Conservation (phyloP, 2,113 vertebrate species). For the Pedionomus torquatus region DNA sequence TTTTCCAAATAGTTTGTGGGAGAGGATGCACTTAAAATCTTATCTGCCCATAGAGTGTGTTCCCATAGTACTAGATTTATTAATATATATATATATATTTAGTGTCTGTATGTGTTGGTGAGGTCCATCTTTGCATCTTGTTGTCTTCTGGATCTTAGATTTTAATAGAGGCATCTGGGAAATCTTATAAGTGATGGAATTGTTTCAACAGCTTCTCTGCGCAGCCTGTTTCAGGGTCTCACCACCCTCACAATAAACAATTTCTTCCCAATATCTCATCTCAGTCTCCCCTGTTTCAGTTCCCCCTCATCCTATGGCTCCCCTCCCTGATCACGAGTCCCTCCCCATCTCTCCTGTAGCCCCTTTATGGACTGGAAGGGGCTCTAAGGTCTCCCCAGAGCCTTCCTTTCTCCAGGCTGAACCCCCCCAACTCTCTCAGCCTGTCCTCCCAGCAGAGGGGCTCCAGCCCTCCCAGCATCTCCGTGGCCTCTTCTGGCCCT, state of each 20-base stretch:
- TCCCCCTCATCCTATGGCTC: not conserved
- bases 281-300: not conserved
- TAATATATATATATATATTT: not conserved
- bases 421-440: not conserved
- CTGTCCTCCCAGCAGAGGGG: not conserved
- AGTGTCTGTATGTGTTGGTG: not conserved
- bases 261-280: not conserved
- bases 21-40: not conserved
- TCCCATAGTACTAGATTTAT: not conserved
- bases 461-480: not conserved
- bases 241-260: not conserved
- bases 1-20: not conserved
- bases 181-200: not conserved
- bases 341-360: not conserved
- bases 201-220: not conserved
- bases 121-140: not conserved
- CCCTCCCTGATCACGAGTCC: not conserved
- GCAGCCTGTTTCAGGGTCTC: not conserved
- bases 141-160: not conserved
- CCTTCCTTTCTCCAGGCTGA: not conserved
- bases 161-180: not conserved
- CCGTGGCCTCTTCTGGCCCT: not conserved
- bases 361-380: not conserved
- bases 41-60: accelerated
- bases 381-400: not conserved